Evolutionary conservation across 2,113 vertebrate genomes (phyloP).

Genomic region (Lates calcarifer): DNA sequence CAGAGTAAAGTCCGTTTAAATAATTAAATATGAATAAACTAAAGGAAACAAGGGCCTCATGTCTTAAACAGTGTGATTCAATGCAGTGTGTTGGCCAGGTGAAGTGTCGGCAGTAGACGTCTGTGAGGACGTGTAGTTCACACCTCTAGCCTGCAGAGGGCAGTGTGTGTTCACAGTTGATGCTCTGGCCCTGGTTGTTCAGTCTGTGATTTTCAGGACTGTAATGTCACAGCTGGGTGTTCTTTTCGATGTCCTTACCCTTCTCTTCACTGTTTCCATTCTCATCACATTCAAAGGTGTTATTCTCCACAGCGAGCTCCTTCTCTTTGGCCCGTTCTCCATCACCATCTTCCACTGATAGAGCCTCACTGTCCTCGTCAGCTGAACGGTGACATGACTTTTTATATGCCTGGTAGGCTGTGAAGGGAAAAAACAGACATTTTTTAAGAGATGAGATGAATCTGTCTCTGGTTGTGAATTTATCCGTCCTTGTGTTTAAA

Average conservation of each 20-base stretch:
- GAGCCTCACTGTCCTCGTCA: slow-evolving; percentile 48
- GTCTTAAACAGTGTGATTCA: not conserved
- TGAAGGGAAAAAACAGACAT: slow-evolving; percentile 41
- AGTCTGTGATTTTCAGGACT: not conserved
- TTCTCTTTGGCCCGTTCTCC: slow-evolving; percentile 43
- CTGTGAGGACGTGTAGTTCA: slow-evolving; percentile 22
- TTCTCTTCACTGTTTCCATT: slow-evolving; percentile 51
- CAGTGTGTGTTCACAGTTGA: slow-evolving; percentile 30
- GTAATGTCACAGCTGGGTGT: slow-evolving; percentile 71
- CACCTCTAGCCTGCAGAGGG: slow-evolving; percentile 46
- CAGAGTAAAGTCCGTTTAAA: slow-evolving; percentile 10
- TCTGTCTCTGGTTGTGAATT: not conserved
- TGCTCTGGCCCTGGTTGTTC: not conserved
- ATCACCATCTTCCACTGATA: slow-evolving; percentile 45
- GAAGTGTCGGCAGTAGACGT: too few relatives aligned
- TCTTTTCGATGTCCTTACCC: slow-evolving; percentile 1
- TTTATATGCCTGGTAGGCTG: slow-evolving; percentile 87
- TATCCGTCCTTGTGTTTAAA: not conserved
- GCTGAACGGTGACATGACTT: not conserved
- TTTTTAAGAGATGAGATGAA: not conserved
- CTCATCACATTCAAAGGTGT: slow-evolving; percentile 81
- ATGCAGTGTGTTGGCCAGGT: not conserved
- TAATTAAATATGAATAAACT: slow-evolving; percentile 42
- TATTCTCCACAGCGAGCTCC: slow-evolving; percentile 75
- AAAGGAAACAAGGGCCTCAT: not conserved